Evolutionary conservation across 2,113 vertebrate genomes (phyloP).

Genomic region (Cottus gobio): DNA sequence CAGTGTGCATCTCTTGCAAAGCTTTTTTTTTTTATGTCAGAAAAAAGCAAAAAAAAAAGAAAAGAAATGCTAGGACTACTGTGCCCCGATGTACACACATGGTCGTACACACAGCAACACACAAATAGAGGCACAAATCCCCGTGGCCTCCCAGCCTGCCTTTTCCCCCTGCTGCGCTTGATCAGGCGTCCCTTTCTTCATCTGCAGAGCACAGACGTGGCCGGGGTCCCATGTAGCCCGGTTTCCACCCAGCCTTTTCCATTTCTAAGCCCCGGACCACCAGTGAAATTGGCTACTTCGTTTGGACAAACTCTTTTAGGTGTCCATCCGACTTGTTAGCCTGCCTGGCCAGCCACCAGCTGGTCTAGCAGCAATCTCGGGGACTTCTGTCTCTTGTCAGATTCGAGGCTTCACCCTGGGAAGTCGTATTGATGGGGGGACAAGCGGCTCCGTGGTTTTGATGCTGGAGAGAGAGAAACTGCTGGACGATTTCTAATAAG

Average conservation of each 20-base stretch:
- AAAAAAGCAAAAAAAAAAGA: slow-evolving; percentile 31
- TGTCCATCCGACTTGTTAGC: slow-evolving; percentile 71
- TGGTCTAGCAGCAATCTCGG: slow-evolving; percentile 57
- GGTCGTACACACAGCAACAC: slow-evolving; percentile 12
- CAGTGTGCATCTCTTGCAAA: slow-evolving; percentile 32
- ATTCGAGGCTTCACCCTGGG: slow-evolving; percentile 63
- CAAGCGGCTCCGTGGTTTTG: slow-evolving; percentile 48
- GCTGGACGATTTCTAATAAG: slow-evolving; percentile 67
- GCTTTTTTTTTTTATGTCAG: slow-evolving; percentile 13
- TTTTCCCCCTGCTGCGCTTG: slow-evolving; percentile 68
- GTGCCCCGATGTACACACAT: slow-evolving; percentile 48
- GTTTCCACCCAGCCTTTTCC: slow-evolving; percentile 65
- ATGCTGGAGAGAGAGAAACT: slow-evolving; percentile 48
- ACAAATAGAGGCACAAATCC: slow-evolving; percentile 60
- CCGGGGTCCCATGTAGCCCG: slow-evolving; percentile 63
- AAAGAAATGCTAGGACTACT: slow-evolving; percentile 32
- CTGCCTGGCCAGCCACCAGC: slow-evolving; percentile 48
- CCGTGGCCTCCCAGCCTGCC: slow-evolving; percentile 60
- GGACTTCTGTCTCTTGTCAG: slow-evolving; percentile 59
- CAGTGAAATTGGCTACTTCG: slow-evolving; percentile 50
- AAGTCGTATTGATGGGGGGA: slow-evolving; percentile 55
- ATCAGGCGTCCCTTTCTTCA: slow-evolving; percentile 76
- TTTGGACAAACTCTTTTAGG: slow-evolving; percentile 73
- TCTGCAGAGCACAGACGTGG: slow-evolving; percentile 72
- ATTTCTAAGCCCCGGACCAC: slow-evolving; percentile 66